Percentiles rank a stretch among this genome's conserved stretches.
phyloP scores from a whole-genome alignment of 2,113 vertebrate species.

The Pseudolaguvia tuberculata region DNA sequence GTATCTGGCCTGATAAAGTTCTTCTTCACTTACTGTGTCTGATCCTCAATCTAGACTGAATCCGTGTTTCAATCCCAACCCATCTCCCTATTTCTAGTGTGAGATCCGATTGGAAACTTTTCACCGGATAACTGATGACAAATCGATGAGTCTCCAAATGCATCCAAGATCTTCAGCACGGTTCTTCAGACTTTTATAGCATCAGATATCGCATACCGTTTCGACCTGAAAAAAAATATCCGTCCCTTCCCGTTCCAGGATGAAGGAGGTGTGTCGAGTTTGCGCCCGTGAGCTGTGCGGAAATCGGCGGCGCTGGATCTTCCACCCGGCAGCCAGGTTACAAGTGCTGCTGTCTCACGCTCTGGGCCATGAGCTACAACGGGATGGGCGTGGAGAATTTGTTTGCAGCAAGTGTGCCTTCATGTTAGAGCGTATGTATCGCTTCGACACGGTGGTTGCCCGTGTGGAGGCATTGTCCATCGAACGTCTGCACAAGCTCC shows the following conservation, averaged over 20 bases:
- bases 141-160: background rate
- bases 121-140: background rate
- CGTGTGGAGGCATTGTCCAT: constrained; percentile 92
- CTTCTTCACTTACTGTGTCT: background rate
- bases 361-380: constrained; percentile 77
- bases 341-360: constrained; percentile 91
- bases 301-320: constrained; percentile 96
- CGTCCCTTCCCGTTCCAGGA: constrained; percentile 60
- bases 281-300: constrained; percentile 89
- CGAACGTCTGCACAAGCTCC: constrained; percentile 84
- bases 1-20: too few species aligned
- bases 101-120: background rate
- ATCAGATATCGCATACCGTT: background rate
- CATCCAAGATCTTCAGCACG: background rate
- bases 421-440: constrained; percentile 93
- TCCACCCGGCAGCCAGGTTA: constrained; percentile 83
- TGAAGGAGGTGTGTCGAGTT: constrained; percentile 89
- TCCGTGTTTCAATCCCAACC: background rate
- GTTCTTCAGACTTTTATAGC: background rate
- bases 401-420: constrained; percentile 94
- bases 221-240: background rate
- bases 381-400: constrained; percentile 86
- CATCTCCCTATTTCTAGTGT: background rate
- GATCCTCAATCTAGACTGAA: background rate
- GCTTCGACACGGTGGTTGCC: constrained; percentile 90